Base-by-base conservation (phyloP, 2,113 vertebrate genomes). In the Gymnocephalus cernua region DNA sequence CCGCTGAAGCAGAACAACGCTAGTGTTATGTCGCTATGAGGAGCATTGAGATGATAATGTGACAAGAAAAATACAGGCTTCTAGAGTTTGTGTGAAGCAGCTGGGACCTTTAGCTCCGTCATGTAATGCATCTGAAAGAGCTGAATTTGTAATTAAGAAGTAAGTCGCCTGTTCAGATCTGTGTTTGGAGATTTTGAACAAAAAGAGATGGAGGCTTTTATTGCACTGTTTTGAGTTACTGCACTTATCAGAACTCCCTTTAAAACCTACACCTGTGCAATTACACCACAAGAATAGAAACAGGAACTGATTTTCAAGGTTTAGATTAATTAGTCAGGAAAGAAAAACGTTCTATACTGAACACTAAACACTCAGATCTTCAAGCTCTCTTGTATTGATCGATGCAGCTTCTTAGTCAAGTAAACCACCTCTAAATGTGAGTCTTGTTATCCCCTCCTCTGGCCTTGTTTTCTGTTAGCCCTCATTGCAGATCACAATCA, bases 61-160 rank as follows among this genome's bases (percentile, higher is more conserved):
- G 84, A 87, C 77, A 77, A 56, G 74, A 87, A 81, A 90, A 90
- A 54, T 21, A 77, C 56, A 66, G 79, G 57, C 69, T 77, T 57
- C 15, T 2, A 14, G 15, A 62, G 44, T 69, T 41, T 50, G 73
- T 73, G 67, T 45, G 71, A 77, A 68, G 59, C 90, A 89, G 84
- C 69, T 75, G 72, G 80, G 80, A 74, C 67, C 84, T 86, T 45
- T 51, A 54, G 56, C 73, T 27, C 35, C 27, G 15, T 81, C 80
- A 71, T 69, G 41, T 68, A 54, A 77, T 19, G 67, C 75, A 86
- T 78, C 68, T 84, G 86, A 58, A 51, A n/a, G 68, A 78, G 47
- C 29, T 13, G 45, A 68, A 75, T 67, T 53, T 74, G 62, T 82
- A 79, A 89, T 83, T 70, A 85, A 23, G 50, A 41, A 50, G 4